Conservation (phyloP, 2,113 vertebrate genomes). For the Pipa parva region DNA sequence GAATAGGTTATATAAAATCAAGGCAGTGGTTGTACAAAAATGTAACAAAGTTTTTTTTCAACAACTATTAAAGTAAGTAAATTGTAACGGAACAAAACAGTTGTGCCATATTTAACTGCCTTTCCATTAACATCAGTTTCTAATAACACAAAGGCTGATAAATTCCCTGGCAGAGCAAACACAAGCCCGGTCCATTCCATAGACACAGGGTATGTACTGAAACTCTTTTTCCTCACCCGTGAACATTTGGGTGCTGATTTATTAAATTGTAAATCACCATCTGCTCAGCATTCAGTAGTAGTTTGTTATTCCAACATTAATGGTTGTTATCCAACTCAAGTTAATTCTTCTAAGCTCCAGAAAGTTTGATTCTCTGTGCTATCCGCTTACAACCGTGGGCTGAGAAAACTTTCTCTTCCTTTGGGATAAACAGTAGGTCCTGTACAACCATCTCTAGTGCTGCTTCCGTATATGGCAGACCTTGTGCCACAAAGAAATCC, state of each 20-base stretch:
- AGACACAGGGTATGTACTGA: too few species aligned
- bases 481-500: slow-evolving; percentile 75
- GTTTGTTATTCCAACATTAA: background rate
- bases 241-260: background rate
- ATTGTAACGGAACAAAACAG: too few species aligned
- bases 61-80: too few species aligned
- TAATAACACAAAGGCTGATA: too few species aligned
- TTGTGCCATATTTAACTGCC: too few species aligned
- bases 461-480: slow-evolving; percentile 66
- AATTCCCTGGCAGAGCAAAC: too few species aligned
- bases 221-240: too few species aligned
- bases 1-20: too few species aligned
- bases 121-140: too few species aligned
- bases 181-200: background rate
- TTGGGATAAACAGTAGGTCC: slow-evolving; percentile 85
- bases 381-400: slow-evolving; percentile 93
- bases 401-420: slow-evolving; percentile 85
- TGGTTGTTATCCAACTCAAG: background rate
- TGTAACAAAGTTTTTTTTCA: too few species aligned
- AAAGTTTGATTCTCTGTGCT: slow-evolving; percentile 85
- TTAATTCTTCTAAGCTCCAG: slow-evolving; percentile 46
- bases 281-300: background rate
- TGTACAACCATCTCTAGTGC: slow-evolving; percentile 76
- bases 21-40: too few species aligned
- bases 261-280: background rate